Conservation (phyloP, 2,113 vertebrate genomes). For the Rhabdornis inornatus region DNA sequence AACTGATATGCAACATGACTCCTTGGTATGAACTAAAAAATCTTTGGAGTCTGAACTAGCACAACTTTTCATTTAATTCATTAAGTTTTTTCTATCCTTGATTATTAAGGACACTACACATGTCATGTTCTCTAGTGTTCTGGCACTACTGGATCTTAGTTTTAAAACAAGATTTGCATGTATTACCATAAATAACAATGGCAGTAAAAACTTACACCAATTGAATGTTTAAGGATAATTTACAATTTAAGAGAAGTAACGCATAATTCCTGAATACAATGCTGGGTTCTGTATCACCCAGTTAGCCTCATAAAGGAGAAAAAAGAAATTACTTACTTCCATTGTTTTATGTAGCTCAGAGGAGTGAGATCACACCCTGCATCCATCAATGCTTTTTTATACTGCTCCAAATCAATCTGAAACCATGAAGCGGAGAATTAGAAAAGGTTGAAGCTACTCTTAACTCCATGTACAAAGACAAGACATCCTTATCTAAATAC, state of each 20-base stretch:
- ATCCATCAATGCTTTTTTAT: slow-evolving; percentile 88
- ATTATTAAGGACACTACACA: background rate
- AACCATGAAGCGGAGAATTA: slow-evolving; percentile 52
- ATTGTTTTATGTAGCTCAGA: slow-evolving; percentile 95
- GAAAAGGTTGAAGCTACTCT: background rate
- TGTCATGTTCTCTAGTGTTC: background rate
- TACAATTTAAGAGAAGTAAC: background rate
- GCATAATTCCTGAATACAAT: background rate
- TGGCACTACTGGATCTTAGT: background rate
- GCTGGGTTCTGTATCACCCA: background rate
- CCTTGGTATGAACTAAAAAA: background rate
- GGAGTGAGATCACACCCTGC: slow-evolving; percentile 90
- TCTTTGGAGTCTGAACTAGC: background rate
- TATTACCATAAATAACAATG: background rate
- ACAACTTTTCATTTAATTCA: background rate
- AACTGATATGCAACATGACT: background rate
- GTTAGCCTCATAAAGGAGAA: background rate
- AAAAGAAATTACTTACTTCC: slow-evolving; percentile 87
- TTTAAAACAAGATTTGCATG: background rate
- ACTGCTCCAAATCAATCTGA: slow-evolving; percentile 94
- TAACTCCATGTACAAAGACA: background rate
- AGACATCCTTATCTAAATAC: background rate
- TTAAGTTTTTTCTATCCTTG: background rate
- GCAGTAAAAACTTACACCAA: background rate
- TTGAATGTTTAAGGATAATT: background rate